A percentile compares a stretch with the other conserved stretches of the same genome.
Evolutionary conservation across 2,888 invertebrate species (phyloP).

Genomic region (Macaria notata): DNA sequence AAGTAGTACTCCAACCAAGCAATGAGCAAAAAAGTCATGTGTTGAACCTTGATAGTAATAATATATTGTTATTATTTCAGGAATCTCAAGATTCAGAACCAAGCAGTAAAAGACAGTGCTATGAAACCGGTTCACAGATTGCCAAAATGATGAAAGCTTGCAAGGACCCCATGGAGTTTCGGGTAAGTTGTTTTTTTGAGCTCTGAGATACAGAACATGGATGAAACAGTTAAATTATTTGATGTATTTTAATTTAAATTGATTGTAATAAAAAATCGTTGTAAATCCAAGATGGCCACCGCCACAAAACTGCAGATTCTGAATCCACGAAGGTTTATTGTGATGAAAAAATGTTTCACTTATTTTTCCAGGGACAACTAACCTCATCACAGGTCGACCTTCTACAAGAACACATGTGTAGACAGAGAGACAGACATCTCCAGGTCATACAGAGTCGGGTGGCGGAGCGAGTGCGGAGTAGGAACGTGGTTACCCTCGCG

Average conservation of each 20-base stretch:
- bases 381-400: slow-evolving; percentile 63
- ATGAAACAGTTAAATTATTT: no score
- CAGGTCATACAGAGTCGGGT: slow-evolving; percentile 55
- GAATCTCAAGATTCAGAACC: slow-evolving; percentile 56
- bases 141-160: slow-evolving; percentile 64
- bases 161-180: slow-evolving; percentile 71
- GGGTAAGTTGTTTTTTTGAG: slow-evolving; percentile 48
- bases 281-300: no score
- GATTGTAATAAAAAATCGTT: no score
- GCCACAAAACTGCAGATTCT: no score
- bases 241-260: no score
- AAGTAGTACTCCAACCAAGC: no score
- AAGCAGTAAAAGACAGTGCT: slow-evolving; percentile 30
- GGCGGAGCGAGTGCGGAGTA: slow-evolving; percentile 46
- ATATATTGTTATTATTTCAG: slow-evolving; percentile 39
- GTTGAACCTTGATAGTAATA: not conserved
- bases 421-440: slow-evolving; percentile 51
- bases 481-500: slow-evolving; percentile 60
- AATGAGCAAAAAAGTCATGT: no score
- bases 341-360: not conserved
- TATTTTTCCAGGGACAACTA: slow-evolving; percentile 61
- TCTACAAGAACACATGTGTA: slow-evolving; percentile 61
- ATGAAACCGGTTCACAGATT: slow-evolving; percentile 64
- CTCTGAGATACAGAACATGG: no score
- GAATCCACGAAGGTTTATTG: no score